Conservation (phyloP, 2,113 vertebrate genomes). For the Acanthochromis polyacanthus region DNA sequence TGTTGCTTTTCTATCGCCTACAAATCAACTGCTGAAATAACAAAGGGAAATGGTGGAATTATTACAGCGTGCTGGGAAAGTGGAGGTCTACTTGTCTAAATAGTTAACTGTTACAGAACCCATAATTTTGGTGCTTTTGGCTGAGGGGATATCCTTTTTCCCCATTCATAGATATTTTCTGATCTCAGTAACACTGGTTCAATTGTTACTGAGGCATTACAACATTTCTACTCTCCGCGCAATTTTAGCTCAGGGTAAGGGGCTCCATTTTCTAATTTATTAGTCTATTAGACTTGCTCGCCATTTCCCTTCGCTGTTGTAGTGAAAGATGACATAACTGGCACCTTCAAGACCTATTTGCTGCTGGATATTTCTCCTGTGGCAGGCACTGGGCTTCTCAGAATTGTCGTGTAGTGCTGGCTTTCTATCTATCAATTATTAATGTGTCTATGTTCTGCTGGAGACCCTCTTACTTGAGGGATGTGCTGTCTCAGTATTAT, state of each 20-base stretch:
- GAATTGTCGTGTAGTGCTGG: slow-evolving; percentile 57
- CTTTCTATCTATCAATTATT: slow-evolving; percentile 80
- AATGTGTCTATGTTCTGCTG: slow-evolving; percentile 73
- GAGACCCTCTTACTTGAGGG: slow-evolving; percentile 74
- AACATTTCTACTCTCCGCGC: slow-evolving; percentile 48
- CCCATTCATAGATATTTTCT: slow-evolving; percentile 32
- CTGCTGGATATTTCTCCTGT: slow-evolving; percentile 66
- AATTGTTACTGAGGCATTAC: slow-evolving; percentile 41
- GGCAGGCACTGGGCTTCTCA: slow-evolving; percentile 49
- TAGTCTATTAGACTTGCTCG: slow-evolving; percentile 55
- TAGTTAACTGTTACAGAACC: background rate
- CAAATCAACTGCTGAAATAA: background rate
- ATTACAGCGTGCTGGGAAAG: background rate
- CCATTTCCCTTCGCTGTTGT: slow-evolving; percentile 57
- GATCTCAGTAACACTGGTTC: slow-evolving; percentile 29
- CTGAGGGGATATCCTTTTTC: background rate
- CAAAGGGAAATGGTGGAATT: background rate
- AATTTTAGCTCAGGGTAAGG: slow-evolving; percentile 52
- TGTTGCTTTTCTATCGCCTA: background rate
- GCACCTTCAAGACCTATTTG: slow-evolving; percentile 73
- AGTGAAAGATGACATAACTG: slow-evolving; percentile 71
- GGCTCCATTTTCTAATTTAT: slow-evolving; percentile 61
- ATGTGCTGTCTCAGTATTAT: slow-evolving; percentile 79
- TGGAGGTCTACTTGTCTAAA: slow-evolving; percentile 7
- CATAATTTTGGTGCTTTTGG: background rate